phyloP scores from a whole-genome alignment of 64 coral and sea anemone genomes.

The Montipora sp. region DNA sequence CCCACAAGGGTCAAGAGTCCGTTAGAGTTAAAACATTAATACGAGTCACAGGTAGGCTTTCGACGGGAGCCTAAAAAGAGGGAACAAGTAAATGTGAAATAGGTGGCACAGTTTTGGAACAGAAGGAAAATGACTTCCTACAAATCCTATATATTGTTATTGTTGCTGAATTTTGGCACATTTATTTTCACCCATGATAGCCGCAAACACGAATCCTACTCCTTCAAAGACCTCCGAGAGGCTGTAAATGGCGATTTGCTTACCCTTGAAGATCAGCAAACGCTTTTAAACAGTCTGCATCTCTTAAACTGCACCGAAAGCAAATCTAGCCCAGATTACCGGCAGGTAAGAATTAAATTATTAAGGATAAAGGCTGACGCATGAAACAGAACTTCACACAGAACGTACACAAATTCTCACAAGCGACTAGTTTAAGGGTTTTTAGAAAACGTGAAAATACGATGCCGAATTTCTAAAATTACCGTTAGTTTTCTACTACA shows the following conservation, averaged over 20 bases:
- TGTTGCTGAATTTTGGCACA: background rate
- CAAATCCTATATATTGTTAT: background rate
- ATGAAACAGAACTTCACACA: too few relatives aligned
- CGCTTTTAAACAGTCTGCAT: slow-evolving; percentile 8
- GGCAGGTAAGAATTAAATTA: background rate
- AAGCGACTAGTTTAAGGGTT: too few relatives aligned
- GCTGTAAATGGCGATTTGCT: slow-evolving; percentile 1
- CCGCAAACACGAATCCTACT: slow-evolving; percentile 25
- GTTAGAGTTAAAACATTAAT: too few relatives aligned
- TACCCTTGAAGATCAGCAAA: background rate
- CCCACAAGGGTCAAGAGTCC: too few relatives aligned
- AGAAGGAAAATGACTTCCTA: background rate
- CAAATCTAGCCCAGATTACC: background rate
- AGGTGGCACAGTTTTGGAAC: background rate
- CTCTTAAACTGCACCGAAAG: slow-evolving; percentile 18
- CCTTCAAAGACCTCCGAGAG: slow-evolving; percentile 10
- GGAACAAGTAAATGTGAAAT: background rate
- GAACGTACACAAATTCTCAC: too few relatives aligned
- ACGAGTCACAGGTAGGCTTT: too few relatives aligned
- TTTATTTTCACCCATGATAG: slow-evolving; percentile 12
- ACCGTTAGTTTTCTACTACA: too few relatives aligned
- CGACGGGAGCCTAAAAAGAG: too few relatives aligned
- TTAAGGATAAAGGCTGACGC: background rate
- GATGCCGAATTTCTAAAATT: too few relatives aligned
- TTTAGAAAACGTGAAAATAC: too few relatives aligned